phyloP scores from a whole-genome alignment of 2,113 vertebrate genomes.

The Galeopterus variegatus region DNA sequence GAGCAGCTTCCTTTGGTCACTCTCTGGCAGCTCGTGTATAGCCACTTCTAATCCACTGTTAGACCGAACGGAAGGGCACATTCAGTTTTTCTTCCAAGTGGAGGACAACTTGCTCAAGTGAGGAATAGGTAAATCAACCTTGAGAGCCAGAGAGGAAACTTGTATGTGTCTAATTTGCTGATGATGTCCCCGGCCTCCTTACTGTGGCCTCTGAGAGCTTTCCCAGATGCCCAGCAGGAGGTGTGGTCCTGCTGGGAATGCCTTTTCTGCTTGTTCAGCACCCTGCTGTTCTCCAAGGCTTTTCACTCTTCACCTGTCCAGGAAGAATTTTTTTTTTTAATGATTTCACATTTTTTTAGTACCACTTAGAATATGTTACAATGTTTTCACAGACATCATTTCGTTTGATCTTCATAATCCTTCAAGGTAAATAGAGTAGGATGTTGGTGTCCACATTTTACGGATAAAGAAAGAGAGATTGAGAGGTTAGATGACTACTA shows the following conservation, averaged over 20 bases:
- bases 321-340: neutral
- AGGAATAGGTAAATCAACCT: neutral
- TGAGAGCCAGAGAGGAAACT: neutral
- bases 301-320: neutral
- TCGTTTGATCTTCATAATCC: constrained; percentile 9
- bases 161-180: neutral
- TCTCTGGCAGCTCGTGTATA: neutral
- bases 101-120: neutral
- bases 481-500: neutral
- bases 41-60: neutral
- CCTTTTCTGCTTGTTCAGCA: neutral
- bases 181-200: neutral
- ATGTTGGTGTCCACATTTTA: neutral
- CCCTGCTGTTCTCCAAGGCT: neutral
- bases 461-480: neutral
- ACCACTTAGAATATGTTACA: neutral
- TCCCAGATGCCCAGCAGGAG: too few species aligned
- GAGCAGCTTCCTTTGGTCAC: neutral
- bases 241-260: neutral
- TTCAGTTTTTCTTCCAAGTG: neutral
- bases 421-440: neutral
- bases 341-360: neutral
- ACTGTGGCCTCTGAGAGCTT: neutral
- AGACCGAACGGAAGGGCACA: neutral
- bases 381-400: neutral